Percentiles rank a stretch among this genome's conserved stretches.
These are phyloP conservation scores for Galeopterus variegatus DNA, from an alignment of 2,113 vertebrate species.

Conservation along the genomic window DNA sequence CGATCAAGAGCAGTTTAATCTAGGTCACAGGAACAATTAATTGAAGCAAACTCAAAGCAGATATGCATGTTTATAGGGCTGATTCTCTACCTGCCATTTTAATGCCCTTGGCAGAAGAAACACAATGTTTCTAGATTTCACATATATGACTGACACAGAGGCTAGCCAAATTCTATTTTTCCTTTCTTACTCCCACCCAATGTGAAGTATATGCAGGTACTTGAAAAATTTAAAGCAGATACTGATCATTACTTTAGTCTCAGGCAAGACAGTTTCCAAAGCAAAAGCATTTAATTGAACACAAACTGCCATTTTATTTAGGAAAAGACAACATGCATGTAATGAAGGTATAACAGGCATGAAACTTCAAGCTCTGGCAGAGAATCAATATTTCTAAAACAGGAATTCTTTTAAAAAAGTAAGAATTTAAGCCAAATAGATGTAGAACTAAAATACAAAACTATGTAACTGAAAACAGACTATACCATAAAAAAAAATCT, in stretches of 20 bases:
- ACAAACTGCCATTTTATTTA: neutral
- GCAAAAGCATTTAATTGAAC: neutral
- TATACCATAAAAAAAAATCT: neutral
- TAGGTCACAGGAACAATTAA: conserved; percentile 32
- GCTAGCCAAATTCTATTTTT: neutral
- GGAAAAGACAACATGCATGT: neutral
- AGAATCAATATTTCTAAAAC: neutral
- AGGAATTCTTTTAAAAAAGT: neutral
- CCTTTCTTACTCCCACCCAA: neutral
- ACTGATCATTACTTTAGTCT: neutral
- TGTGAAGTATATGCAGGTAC: neutral
- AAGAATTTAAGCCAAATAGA: neutral
- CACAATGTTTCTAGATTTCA: neutral
- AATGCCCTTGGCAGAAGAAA: neutral
- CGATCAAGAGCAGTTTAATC: neutral
- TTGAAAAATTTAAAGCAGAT: conserved; percentile 21
- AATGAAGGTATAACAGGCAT: neutral
- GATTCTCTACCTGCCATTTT: neutral
- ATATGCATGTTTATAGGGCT: neutral
- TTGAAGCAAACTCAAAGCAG: neutral
- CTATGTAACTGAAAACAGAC: neutral
- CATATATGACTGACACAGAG: neutral
- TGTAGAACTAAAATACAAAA: neutral
- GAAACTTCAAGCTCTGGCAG: neutral
- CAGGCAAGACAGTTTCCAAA: neutral